A percentile compares a stretch with the other conserved stretches of the same genome.
Conservation (phyloP, 2,888 invertebrate genomes). For the Thera obeliscata region DNA sequence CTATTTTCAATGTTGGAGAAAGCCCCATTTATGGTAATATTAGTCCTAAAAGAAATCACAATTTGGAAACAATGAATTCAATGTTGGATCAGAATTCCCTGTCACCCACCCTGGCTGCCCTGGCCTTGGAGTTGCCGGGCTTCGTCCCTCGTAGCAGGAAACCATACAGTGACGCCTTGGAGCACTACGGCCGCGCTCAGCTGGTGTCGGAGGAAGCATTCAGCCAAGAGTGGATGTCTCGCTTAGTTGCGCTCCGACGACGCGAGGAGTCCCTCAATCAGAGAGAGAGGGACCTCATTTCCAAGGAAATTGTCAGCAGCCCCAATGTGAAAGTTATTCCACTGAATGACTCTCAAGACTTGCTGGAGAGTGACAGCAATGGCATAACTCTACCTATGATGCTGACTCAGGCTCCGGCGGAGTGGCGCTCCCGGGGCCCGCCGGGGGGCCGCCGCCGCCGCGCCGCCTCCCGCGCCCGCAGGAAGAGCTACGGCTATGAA, state of each 20-base stretch:
- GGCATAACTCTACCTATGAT: constrained; percentile 76
- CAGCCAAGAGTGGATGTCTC: constrained; percentile 83
- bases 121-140: constrained; percentile 78
- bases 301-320: constrained; percentile 75
- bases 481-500: constrained; percentile 76
- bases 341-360: constrained; percentile 50
- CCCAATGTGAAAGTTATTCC: constrained; percentile 64
- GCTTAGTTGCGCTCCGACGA: constrained; percentile 78
- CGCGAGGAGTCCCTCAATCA: constrained; percentile 80
- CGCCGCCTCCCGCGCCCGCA: constrained; percentile 57
- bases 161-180: constrained; percentile 60
- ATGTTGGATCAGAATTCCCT: constrained; percentile 53
- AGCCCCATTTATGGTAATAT: constrained; percentile 75
- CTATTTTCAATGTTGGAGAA: constrained; percentile 52
- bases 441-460: constrained; percentile 63
- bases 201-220: constrained; percentile 82
- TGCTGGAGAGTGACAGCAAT: constrained; percentile 54
- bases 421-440: constrained; percentile 46
- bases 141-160: constrained; percentile 73
- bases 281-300: constrained; percentile 76
- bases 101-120: constrained; percentile 76
- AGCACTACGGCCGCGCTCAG: constrained; percentile 68
- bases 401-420: constrained; percentile 52
- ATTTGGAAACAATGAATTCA: constrained; percentile 46
- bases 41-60: constrained; percentile 53